A percentile compares a stretch with the other conserved stretches of the same genome.
phyloP scores from a whole-genome alignment of 1,140 invertebrate genomes.

The Zeugodacus cucurbitae region DNA sequence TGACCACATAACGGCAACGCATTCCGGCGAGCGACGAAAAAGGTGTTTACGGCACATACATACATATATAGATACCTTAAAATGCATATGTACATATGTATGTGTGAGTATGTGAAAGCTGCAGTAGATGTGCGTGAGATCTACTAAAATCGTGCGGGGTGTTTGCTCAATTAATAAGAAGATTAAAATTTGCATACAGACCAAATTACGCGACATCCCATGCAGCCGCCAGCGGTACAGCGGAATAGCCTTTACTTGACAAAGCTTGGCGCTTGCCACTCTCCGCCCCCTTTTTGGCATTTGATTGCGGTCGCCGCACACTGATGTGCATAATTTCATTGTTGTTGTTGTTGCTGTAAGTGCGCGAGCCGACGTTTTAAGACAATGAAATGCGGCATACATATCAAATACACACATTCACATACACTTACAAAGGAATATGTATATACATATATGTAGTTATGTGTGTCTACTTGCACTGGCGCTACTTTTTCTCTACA shows the following conservation, averaged over 20 bases:
- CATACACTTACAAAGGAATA: too few relatives aligned
- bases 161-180: conserved; percentile 33
- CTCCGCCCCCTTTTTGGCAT: too few relatives aligned
- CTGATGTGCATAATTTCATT: too few relatives aligned
- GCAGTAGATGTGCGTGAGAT: too few relatives aligned
- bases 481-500: background rate
- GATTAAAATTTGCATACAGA: conserved; percentile 32
- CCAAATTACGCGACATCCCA: background rate
- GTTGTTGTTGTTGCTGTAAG: too few relatives aligned
- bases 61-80: too few relatives aligned
- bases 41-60: background rate
- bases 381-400: too few relatives aligned
- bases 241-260: background rate
- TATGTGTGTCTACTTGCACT: background rate
- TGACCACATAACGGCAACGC: background rate
- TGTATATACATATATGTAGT: too few relatives aligned
- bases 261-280: background rate
- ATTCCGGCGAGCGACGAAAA: background rate
- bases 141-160: background rate
- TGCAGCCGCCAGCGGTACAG: background rate
- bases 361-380: too few relatives aligned
- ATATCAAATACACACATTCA: too few relatives aligned
- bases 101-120: background rate
- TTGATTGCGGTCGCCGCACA: background rate
- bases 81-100: background rate